Conservation (phyloP, 2,888 invertebrate species). For the Schrankia costaestrigalis region DNA sequence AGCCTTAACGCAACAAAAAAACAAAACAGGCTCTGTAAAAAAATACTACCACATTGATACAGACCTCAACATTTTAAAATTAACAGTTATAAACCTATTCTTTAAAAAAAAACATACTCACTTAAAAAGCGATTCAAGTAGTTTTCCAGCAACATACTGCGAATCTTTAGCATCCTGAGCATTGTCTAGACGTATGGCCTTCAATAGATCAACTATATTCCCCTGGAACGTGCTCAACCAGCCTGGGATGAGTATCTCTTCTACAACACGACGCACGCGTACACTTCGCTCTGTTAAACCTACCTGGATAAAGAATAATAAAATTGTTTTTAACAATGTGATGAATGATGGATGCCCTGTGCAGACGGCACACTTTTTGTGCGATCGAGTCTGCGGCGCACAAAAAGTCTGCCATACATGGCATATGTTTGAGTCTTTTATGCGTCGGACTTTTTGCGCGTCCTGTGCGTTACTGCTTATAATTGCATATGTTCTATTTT, state of each 20-base stretch:
- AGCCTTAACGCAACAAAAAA: too few relatives aligned
- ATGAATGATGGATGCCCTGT: too few relatives aligned
- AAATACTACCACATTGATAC: too few relatives aligned
- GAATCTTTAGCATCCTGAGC: slow-evolving; percentile 73
- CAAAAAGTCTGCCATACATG: too few relatives aligned
- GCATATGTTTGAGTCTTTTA: too few relatives aligned
- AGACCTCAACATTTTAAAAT: not conserved
- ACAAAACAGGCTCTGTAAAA: too few relatives aligned
- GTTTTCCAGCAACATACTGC: slow-evolving; percentile 72
- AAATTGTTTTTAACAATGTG: not conserved
- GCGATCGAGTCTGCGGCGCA: too few relatives aligned
- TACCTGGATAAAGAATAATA: slow-evolving; percentile 43
- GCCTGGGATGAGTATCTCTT: slow-evolving; percentile 83
- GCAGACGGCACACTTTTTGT: too few relatives aligned
- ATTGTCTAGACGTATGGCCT: slow-evolving; percentile 87
- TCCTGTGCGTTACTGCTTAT: too few relatives aligned
- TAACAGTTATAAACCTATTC: too few relatives aligned
- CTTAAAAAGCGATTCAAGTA: slow-evolving; percentile 73
- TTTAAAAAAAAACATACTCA: slow-evolving; percentile 31
- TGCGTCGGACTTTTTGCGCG: too few relatives aligned
- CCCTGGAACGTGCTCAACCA: slow-evolving; percentile 89
- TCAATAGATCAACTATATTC: slow-evolving; percentile 86
- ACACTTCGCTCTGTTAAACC: slow-evolving; percentile 70
- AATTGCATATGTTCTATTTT: too few relatives aligned
- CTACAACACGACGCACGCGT: slow-evolving; percentile 72